These are phyloP conservation scores for Mizuhopecten yessoensis DNA, from an alignment of 1,140 invertebrate genomes.

Conservation along the genomic window DNA sequence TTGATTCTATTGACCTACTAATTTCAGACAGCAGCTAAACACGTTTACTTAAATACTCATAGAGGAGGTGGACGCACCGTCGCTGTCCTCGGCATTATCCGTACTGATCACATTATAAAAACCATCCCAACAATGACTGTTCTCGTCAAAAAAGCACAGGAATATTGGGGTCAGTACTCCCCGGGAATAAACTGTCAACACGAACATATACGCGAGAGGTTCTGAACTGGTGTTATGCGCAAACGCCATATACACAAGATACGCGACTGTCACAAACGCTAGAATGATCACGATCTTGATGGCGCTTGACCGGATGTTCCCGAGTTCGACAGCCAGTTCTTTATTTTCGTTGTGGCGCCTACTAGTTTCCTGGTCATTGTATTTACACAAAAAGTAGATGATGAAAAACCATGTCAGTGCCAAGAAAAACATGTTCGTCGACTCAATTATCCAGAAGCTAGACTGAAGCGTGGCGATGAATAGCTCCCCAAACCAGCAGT, in stretches of 20 bases:
- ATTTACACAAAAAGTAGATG: slow-evolving; percentile 58
- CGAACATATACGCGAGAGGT: slow-evolving; percentile 51
- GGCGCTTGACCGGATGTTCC: slow-evolving; percentile 54
- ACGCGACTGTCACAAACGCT: slow-evolving; percentile 52
- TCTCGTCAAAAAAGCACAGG: slow-evolving; percentile 56
- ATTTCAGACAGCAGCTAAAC: not conserved
- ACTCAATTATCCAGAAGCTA: slow-evolving; percentile 62
- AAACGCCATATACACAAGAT: slow-evolving; percentile 56
- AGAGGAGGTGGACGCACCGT: not conserved
- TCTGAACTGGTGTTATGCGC: slow-evolving; percentile 48
- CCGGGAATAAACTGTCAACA: slow-evolving; percentile 57
- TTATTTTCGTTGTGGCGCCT: slow-evolving; percentile 57
- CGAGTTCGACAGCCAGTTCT: slow-evolving; percentile 50
- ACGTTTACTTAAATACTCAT: not conserved
- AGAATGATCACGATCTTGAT: slow-evolving; percentile 51
- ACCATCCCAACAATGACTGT: slow-evolving; percentile 61
- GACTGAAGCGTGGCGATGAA: slow-evolving; percentile 55
- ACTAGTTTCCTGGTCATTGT: slow-evolving; percentile 49
- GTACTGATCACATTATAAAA: slow-evolving; percentile 54
- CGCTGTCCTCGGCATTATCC: slow-evolving; percentile 49
- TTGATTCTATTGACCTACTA: too few species aligned
- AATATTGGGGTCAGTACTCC: slow-evolving; percentile 55
- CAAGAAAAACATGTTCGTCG: slow-evolving; percentile 48
- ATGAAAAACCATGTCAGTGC: slow-evolving; percentile 53
- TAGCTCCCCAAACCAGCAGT: slow-evolving; percentile 61